These are phyloP conservation scores for human (Homo sapiens) DNA, from an alignment of 2,113 vertebrate genomes.

Conservation along the genomic window GRCh38 chr1:191232501-191233000, in stretches of 20 bases:
- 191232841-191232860: background rate
- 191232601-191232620: background rate
- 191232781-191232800: background rate
- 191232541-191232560: background rate
- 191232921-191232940: background rate
- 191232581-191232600: background rate
- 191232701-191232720: background rate
- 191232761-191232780: background rate
- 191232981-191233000: background rate
- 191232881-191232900: background rate
- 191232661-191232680: background rate
- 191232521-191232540: background rate
- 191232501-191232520: background rate
- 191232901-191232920: background rate
- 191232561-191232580: background rate
- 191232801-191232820: background rate
- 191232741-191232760: background rate
- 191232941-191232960: background rate
- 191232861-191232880: background rate
- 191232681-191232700: background rate
- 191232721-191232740: background rate
- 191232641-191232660: background rate
- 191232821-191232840: background rate
- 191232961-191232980: background rate
- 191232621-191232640: background rate